A percentile compares a stretch with the other conserved stretches of the same genome.
These are phyloP conservation scores for Menidia menidia DNA, from an alignment of 2,797 vertebrate genomes.

Conservation along the genomic window DNA sequence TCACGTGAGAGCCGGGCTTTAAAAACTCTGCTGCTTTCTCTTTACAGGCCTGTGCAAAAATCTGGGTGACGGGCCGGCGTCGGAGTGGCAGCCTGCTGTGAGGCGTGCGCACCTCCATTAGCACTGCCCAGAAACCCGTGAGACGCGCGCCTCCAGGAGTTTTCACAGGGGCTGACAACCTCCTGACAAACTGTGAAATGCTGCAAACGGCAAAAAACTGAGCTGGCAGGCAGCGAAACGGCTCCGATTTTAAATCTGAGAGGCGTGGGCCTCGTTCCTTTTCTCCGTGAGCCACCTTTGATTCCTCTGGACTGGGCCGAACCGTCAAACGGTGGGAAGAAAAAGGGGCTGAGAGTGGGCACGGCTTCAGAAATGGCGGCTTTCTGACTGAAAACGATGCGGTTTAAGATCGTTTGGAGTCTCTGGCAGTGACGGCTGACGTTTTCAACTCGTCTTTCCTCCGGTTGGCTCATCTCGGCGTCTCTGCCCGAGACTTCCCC, in stretches of 20 bases:
- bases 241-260: background rate
- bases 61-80: constrained; percentile 4
- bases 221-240: background rate
- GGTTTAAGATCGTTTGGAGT: background rate
- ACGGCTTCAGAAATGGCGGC: background rate
- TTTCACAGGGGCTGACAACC: constrained; percentile 38
- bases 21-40: constrained; percentile 18
- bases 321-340: background rate
- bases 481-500: constrained; percentile 57
- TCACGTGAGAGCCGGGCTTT: background rate
- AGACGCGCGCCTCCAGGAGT: constrained; percentile 41
- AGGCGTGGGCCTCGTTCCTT: background rate
- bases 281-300: constrained; percentile 9
- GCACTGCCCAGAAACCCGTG: constrained; percentile 38
- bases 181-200: constrained; percentile 29
- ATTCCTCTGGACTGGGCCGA: background rate
- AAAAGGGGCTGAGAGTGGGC: constrained; percentile 1
- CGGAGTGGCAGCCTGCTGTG: constrained; percentile 34
- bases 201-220: constrained; percentile 12
- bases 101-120: constrained; percentile 51
- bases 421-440: background rate
- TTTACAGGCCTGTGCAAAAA: constrained; percentile 19
- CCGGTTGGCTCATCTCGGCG: constrained; percentile 42
- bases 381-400: constrained; percentile 1
- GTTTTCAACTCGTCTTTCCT: constrained; percentile 14